phyloP scores from a whole-genome alignment of 1,140 invertebrate species.

The Drosophila kurseongensis region DNA sequence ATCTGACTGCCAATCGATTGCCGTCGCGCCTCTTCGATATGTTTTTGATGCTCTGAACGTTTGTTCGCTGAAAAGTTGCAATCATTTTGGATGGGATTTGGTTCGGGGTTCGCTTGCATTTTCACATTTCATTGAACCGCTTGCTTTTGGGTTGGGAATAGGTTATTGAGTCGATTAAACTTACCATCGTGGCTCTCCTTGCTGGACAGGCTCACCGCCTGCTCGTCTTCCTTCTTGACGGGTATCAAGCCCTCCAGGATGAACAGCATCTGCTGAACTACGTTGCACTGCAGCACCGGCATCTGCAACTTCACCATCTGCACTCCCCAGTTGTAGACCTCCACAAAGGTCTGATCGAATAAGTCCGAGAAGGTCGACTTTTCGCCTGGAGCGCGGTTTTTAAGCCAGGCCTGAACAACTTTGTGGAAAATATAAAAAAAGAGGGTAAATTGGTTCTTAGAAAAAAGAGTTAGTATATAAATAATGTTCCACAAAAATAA shows the following conservation, averaged over 20 bases:
- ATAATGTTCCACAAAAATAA: no score
- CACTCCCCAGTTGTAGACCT: slow-evolving; percentile 91
- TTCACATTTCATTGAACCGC: slow-evolving; percentile 85
- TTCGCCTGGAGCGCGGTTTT: slow-evolving; percentile 89
- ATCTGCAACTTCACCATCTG: slow-evolving; percentile 94
- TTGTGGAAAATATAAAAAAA: neutral
- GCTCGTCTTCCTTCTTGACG: slow-evolving; percentile 86
- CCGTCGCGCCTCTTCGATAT: slow-evolving; percentile 71
- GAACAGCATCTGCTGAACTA: slow-evolving; percentile 92
- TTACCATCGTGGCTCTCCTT: slow-evolving; percentile 82
- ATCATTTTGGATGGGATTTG: slow-evolving; percentile 78
- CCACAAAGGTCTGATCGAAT: slow-evolving; percentile 92
- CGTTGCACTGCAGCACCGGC: slow-evolving; percentile 95
- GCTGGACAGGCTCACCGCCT: slow-evolving; percentile 84
- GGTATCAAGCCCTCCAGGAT: slow-evolving; percentile 95
- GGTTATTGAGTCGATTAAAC: slow-evolving; percentile 4
- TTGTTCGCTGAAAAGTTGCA: slow-evolving; percentile 71
- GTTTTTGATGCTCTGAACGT: slow-evolving; percentile 71
- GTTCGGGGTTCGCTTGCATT: slow-evolving; percentile 86
- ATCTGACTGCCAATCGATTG: slow-evolving; percentile 79
- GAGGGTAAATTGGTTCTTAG: neutral
- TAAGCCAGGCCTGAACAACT: slow-evolving; percentile 92
- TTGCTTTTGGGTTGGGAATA: slow-evolving; percentile 9
- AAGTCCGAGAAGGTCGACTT: slow-evolving; percentile 90
- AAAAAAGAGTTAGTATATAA: no score